Evolutionary conservation across 1,140 invertebrate genomes (phyloP), one percentile per base, ranked within the genome.

Genomic region (Heliconius hewitsoni): DNA sequence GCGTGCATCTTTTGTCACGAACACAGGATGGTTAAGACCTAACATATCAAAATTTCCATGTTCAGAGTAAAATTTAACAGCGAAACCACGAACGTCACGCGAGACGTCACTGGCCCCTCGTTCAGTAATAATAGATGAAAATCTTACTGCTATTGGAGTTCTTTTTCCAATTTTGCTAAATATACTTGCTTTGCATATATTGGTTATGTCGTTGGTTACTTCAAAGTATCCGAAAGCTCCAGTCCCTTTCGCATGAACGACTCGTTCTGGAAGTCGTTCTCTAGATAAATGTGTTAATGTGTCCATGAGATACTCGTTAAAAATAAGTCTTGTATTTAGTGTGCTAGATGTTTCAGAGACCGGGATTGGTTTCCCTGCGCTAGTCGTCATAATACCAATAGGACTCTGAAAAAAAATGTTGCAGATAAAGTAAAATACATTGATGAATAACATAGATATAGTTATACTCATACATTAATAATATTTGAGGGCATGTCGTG

Each of bases 211-310:
- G 86, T 99, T 97, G 1, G 98, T 99, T 3, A 98, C 97, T 93
- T 98, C 98, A 88, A 99, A 98, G 86, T 98, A 98, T 1, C 98
- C 98, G 95, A 98, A 98, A 8, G 98, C 98, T 77, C 98, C 98
- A 57, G 97, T 97, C 85, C 98, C 98, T 94, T 99, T 99, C 1
- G 98, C 98, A 90, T 99, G 98, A 1, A 98, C 98, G 1, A 98
- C 98, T 80, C 98, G 95, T 90, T 99, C 98, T 0, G 98, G 98
- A 85, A 99, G 99, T 66, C 98, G 95, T 91, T 99, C 98, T 30
- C 97, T 93, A 85, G 97, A 96, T 87, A 99, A 99, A 89, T 98
- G 97, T 16, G 77, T 78, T 57, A 73, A 13, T 13, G 50, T 60
- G 34, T 78, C 77, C 37, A 78, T 60, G 37, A 73, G 55, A n/a